Percentiles rank a stretch among this genome's conserved stretches.
phyloP scores from a whole-genome alignment of 1,140 invertebrate genomes.

The Copidosoma floridanum region DNA sequence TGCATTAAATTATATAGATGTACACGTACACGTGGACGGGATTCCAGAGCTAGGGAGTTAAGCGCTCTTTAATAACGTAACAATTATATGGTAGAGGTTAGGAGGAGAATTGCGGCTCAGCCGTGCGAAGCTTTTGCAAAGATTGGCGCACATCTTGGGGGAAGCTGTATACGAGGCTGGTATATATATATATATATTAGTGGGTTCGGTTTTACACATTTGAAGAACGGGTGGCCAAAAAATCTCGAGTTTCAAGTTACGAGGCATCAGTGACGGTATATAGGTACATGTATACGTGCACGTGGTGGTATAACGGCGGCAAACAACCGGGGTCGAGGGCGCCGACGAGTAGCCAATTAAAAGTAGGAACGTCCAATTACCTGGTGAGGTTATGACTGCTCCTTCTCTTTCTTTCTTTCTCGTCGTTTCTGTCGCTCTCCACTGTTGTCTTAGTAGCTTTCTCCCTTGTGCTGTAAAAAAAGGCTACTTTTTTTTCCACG shows the following conservation, averaged over 20 bases:
- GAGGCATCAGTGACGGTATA: neutral
- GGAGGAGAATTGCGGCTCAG: neutral
- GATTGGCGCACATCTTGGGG: too few relatives aligned
- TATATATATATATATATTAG: too few relatives aligned
- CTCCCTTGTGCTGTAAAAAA: too few relatives aligned
- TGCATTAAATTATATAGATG: too few relatives aligned
- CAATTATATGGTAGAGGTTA: constrained; percentile 50
- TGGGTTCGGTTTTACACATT: too few relatives aligned
- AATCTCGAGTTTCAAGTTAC: neutral
- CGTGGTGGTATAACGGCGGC: constrained; percentile 45
- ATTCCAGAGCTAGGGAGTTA: too few relatives aligned
- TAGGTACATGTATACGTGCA: constrained; percentile 7
- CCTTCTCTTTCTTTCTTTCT: constrained; percentile 27
- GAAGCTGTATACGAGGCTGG: too few relatives aligned
- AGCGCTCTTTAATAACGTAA: constrained; percentile 56
- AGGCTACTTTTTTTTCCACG: too few relatives aligned
- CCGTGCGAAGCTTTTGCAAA: constrained; percentile 39
- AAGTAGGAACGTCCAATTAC: constrained; percentile 54
- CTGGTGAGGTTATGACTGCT: constrained; percentile 46
- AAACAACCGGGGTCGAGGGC: constrained; percentile 46
- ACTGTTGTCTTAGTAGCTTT: too few relatives aligned
- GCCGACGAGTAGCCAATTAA: constrained; percentile 51
- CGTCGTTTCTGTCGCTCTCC: too few relatives aligned
- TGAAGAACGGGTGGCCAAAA: constrained; percentile 9
- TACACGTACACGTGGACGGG: constrained; percentile 26